A percentile compares a stretch with the other conserved stretches of the same genome.
These are phyloP conservation scores for Branchinecta lindahli DNA, from an alignment of 1,140 invertebrate species.

Conservation along the genomic window DNA sequence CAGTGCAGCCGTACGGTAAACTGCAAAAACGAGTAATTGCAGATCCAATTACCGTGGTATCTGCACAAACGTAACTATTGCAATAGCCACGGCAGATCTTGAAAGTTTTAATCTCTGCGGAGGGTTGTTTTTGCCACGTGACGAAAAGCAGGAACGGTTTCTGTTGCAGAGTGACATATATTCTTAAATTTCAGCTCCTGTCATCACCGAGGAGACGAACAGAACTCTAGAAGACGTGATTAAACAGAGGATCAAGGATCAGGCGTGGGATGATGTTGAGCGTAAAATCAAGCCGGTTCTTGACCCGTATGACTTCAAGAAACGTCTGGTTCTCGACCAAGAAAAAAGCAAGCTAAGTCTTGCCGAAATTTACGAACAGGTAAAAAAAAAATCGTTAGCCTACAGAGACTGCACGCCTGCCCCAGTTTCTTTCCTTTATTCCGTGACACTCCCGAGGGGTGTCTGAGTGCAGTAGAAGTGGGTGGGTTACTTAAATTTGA, in stretches of 20 bases:
- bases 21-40: too few relatives aligned
- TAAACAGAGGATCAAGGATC: slow-evolving; percentile 75
- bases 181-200: slow-evolving; percentile 42
- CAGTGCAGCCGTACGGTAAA: too few relatives aligned
- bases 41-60: too few relatives aligned
- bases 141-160: too few relatives aligned
- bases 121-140: too few relatives aligned
- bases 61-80: too few relatives aligned
- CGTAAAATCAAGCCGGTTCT: slow-evolving; percentile 73
- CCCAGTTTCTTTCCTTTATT: not conserved
- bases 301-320: slow-evolving; percentile 71
- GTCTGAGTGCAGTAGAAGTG: not conserved
- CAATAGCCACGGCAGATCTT: too few relatives aligned
- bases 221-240: slow-evolving; percentile 78
- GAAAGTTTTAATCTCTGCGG: too few relatives aligned
- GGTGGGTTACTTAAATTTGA: too few relatives aligned
- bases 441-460: not conserved
- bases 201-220: slow-evolving; percentile 80
- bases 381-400: slow-evolving; percentile 18
- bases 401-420: not conserved
- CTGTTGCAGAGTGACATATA: not conserved
- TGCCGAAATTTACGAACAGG: slow-evolving; percentile 83
- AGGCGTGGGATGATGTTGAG: slow-evolving; percentile 87
- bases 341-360: slow-evolving; percentile 91
- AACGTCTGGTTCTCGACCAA: slow-evolving; percentile 74